Evolutionary conservation across 2,113 vertebrate species (phyloP), one percentile per base, ranked within the genome.

Genomic region (Epinephelus cyanopodus): DNA sequence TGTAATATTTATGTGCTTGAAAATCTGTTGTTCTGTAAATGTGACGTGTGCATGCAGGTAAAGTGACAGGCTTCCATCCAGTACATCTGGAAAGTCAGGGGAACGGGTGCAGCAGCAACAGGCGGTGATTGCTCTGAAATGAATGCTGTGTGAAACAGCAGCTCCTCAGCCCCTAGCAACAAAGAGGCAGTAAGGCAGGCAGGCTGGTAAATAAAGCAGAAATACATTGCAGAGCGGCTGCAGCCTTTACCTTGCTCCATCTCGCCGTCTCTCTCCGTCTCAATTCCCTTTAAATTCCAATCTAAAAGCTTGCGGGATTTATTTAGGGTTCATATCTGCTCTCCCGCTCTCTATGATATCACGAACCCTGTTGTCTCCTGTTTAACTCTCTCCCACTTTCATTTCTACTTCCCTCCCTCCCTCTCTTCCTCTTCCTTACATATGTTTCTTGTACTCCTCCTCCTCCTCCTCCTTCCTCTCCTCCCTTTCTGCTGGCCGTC

Each of bases 101-200:
- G 56, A 52, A 60, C 17, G 5, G 4, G 18, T 33, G 29, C 80
- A 68, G 66, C 64, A 76, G 66, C 64, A 76, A 72, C 72, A 45
- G 62, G 79, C 37, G 21, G 77, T 83, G 83, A 92, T 86, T 83
- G 72, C 65, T 77, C 81, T 78, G 81, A 89, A 83, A 87, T 83
- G 66, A 90, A 87, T 70, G 69, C 62, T 50, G 79, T 74, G 61
- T 58, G 66, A 64, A 70, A 1, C n/a, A n/a, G 45, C 39, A 23
- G 64, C 60, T 68, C 50, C 48, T 53, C 81, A 77, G 72, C 75
- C 63, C 71, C 33, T 79, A 33, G 86, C 77, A 80, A 80, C 82
- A 75, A 62, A 54, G 54, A 62, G 37, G n/a, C 58, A 69, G 76
- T 13, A 15, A 29, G 71, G 48, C 45, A 33, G 62, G 27, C 60